Conservation (phyloP, 1,140 invertebrate genomes). For the Luehdorfia chinensis region DNA sequence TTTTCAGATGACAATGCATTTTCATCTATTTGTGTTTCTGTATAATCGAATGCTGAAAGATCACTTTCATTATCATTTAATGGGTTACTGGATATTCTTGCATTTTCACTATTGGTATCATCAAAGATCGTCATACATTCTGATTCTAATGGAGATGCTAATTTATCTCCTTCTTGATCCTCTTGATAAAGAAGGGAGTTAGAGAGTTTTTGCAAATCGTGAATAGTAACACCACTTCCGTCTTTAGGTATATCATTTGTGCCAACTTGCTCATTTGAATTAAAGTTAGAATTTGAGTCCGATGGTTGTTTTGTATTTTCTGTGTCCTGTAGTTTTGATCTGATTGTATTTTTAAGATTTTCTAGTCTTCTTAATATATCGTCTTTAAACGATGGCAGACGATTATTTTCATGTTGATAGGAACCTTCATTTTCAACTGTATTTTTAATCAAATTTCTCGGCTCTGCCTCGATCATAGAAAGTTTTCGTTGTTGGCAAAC, state of each 20-base stretch:
- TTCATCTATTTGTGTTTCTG: neutral
- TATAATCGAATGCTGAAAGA: neutral
- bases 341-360: constrained; percentile 19
- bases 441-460: neutral
- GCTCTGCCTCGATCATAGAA: constrained; percentile 12
- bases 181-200: constrained; percentile 37
- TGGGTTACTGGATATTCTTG: neutral
- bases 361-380: constrained; percentile 20
- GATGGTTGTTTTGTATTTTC: neutral
- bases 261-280: neutral
- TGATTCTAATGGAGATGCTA: neutral
- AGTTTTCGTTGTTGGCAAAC: constrained; percentile 8
- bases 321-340: neutral
- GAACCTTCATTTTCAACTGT: constrained; percentile 9
- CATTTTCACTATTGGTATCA: neutral
- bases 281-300: neutral
- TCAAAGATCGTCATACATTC: constrained; percentile 7
- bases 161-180: constrained; percentile 1
- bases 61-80: neutral
- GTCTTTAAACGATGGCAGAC: constrained; percentile 18
- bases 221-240: constrained; percentile 15
- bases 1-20: neutral
- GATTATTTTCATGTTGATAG: constrained; percentile 1
- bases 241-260: neutral
- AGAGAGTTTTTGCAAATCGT: constrained; percentile 49